phyloP scores from a whole-genome alignment of 2,888 invertebrate species.

The Stenoptilia bipunctidactyla region DNA sequence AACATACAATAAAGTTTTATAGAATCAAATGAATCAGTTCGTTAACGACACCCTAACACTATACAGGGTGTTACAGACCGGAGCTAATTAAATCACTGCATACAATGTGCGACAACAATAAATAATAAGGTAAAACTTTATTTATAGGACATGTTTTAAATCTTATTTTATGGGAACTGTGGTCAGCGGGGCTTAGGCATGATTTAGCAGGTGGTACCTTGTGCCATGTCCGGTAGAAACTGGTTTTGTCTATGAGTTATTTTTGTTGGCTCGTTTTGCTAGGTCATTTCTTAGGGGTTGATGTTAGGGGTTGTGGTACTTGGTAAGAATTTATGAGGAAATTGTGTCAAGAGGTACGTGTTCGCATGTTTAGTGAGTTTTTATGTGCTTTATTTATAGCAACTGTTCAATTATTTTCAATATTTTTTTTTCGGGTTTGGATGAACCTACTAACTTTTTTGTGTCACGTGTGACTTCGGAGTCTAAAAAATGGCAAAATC shows the following conservation, averaged over 20 bases:
- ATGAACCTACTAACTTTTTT: no score
- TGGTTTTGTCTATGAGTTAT: constrained; percentile 24
- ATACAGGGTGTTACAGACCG: constrained; percentile 25
- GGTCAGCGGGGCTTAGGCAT: constrained; percentile 41
- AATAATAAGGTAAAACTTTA: constrained; percentile 33
- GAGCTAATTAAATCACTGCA: constrained; percentile 41
- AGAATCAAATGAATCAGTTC: not conserved
- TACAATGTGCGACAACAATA: constrained; percentile 35
- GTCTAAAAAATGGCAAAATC: no score
- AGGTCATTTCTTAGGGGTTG: constrained; percentile 23
- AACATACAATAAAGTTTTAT: not conserved
- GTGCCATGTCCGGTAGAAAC: constrained; percentile 22
- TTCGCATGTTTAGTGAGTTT: no score
- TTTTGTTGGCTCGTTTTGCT: constrained; percentile 26
- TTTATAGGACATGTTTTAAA: constrained; percentile 48
- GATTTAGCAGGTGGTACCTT: constrained; percentile 39
- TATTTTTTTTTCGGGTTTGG: no score
- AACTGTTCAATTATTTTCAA: no score
- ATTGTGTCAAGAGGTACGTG: constrained; percentile 1
- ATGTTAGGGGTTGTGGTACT: constrained; percentile 9
- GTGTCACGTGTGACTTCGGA: no score
- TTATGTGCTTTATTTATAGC: not conserved
- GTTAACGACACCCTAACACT: not conserved
- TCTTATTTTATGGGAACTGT: constrained; percentile 69
- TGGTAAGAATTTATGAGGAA: not conserved